phyloP scores from a whole-genome alignment of 2,888 invertebrate genomes.

The Aplocera efformata region DNA sequence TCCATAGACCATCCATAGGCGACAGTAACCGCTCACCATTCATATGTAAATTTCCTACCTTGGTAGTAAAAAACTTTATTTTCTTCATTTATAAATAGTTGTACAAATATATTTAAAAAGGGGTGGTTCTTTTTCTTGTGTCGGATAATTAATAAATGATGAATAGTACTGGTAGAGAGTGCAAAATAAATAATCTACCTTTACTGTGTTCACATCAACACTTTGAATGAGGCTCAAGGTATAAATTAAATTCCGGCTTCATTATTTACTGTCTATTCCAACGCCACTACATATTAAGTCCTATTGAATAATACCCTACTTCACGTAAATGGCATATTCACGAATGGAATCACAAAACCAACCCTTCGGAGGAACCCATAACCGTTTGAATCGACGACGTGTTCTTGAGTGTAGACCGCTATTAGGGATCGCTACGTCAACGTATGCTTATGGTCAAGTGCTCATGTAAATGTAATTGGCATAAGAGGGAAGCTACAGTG shows the following conservation, averaged over 20 bases:
- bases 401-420: constrained; percentile 18
- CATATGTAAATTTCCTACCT: too few relatives aligned
- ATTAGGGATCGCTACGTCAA: constrained; percentile 14
- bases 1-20: too few relatives aligned
- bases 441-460: constrained; percentile 6
- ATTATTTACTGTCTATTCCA: constrained; percentile 9
- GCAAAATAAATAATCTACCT: too few relatives aligned
- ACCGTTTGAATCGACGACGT: constrained; percentile 15
- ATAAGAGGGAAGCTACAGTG: too few relatives aligned
- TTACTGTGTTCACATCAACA: constrained; percentile 1
- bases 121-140: too few relatives aligned
- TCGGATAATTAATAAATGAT: too few relatives aligned
- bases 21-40: too few relatives aligned
- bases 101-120: too few relatives aligned
- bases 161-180: too few relatives aligned
- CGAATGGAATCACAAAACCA: constrained; percentile 14
- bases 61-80: too few relatives aligned
- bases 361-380: constrained; percentile 17
- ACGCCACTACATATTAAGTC: constrained; percentile 10
- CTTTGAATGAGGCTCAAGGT: constrained; percentile 3
- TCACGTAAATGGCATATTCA: constrained; percentile 7
- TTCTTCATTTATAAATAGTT: too few relatives aligned
- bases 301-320: constrained; percentile 14
- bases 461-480: too few relatives aligned
- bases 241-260: constrained; percentile 8